Base-by-base conservation (phyloP, 1,140 invertebrate genomes). In the Acyrthosiphon pisum region DNA sequence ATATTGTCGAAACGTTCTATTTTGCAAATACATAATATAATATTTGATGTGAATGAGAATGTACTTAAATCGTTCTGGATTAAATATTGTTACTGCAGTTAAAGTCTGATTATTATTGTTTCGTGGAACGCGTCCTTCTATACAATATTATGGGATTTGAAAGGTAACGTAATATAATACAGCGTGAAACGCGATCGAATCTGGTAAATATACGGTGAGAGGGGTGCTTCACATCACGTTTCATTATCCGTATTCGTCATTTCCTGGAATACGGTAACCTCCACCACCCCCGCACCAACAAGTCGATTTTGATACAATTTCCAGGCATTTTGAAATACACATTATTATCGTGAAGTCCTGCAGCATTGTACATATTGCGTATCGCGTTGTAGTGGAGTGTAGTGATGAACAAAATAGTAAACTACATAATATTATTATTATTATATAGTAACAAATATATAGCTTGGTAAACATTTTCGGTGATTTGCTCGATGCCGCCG, bases 61-160 rank as follows among this genome's bases (percentile, higher is more conserved):
- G 6, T 76, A 76, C n/a, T 18, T 30, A n/a, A 76, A 76, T 76
- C 14, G n/a, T n/a, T n/a, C 1, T 2, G 60, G 60, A n/a, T 76
- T 76, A 18, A 68, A 76, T 76, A 35, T n/a, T 18, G 60, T 76
- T 14, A 18, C 60, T 76, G 30, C 60, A 76, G 60, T n/a, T n/a
- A 30, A 76, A n/a, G 60, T 76, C 30, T 76, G 60, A 76, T 76
- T 76, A 76, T 76, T 76, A 68, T 76, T 76, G 60, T 76, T 76
- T 35, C n/a, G 60, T n/a, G 14, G n/a, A 76, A 76, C 60, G 60
- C 60, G 60, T 76, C 30, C 30, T 76, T 83, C 8, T 35, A 41
- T 41, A 9, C 81, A 2, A 22, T 83, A 35, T 41, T 9, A 22
- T 41, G 20, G n/a, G 81, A 83, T 83, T 83, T 83, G 22, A 23